Base-by-base conservation (phyloP, 2,113 vertebrate species). In the Dromiciops gliroides region DNA sequence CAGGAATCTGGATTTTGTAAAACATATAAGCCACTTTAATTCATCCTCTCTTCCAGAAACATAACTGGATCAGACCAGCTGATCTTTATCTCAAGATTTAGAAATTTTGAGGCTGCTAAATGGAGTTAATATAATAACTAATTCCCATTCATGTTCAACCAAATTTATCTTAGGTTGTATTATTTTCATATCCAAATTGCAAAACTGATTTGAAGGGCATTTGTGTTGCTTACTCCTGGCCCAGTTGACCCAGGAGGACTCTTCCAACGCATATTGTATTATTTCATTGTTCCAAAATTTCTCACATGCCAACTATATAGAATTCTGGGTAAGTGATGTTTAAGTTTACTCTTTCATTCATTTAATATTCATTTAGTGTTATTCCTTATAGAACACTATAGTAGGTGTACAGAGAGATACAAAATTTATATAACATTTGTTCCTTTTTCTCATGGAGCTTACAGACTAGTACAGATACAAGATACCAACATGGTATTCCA, bases 271-370 rank as follows among this genome's bases (percentile, higher is more conserved):
- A 83, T 16, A 83, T 44, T n/a, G n/a, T 44, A 83, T 83, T 44
- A 83, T 83, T 94, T 92, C 96, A 96, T 95, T 96, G 93, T 92
- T 94, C 93, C 93, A 96, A 95, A n/a, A 94, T 60, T 93, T 89
- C 94, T 94, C 49, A 96, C 52, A 52, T 90, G 92, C 48, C 48
- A 93, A 83, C 90, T 96, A 67, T 83, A 83, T 23, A 44, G n/a
- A 83, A 44, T 83, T 83, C 2, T 44, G n/a, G n/a, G 37, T 6
- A 83, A 83, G n/a, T 19, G 44, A 83, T 44, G 3, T 44, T 83
- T 83, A 23, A 83, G 16, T 23, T n/a, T n/a, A 75, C 31, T 83
- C n/a, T 22, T 83, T 44, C 56, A 67, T 31, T 67, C 67, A 83
- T n/a, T 83, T n/a, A 44, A 8, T 19, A 83, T 83, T 22, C 19